Evolutionary conservation across 2,797 vertebrate genomes (phyloP).

Genomic region (Sebastes goodei): DNA sequence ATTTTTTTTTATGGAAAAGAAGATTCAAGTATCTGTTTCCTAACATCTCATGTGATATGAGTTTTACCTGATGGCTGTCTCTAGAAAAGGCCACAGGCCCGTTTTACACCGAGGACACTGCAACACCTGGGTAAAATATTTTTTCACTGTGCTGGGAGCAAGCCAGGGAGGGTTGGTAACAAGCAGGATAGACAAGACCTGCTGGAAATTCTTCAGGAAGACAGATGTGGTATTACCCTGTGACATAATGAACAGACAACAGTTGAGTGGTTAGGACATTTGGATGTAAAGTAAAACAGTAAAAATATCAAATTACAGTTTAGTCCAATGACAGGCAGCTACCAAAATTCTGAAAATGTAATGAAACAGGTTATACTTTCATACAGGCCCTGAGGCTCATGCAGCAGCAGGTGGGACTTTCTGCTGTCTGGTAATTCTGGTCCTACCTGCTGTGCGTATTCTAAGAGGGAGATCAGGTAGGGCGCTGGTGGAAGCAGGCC

Average conservation of each 20-base stretch:
- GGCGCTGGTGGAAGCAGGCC: slow-evolving; percentile 84
- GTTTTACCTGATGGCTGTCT: slow-evolving; percentile 80
- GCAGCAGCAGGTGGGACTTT: slow-evolving; percentile 6
- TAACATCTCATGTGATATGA: background rate
- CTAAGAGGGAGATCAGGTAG: slow-evolving; percentile 86
- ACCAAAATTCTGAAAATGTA: background rate
- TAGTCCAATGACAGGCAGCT: background rate
- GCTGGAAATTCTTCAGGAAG: slow-evolving; percentile 78
- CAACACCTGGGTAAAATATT: slow-evolving; percentile 87
- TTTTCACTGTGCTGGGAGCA: slow-evolving; percentile 71
- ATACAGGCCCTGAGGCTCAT: background rate
- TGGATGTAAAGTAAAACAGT: background rate
- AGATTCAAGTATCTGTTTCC: background rate
- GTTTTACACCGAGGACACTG: slow-evolving; percentile 85
- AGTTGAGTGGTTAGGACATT: background rate
- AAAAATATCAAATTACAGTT: background rate
- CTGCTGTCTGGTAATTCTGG: slow-evolving; percentile 26
- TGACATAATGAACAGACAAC: slow-evolving; percentile 1
- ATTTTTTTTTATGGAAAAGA: no score
- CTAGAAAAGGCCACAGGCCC: slow-evolving; percentile 78
- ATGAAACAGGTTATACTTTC: background rate
- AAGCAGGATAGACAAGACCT: slow-evolving; percentile 82
- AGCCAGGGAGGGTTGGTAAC: slow-evolving; percentile 88
- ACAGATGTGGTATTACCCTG: slow-evolving; percentile 78
- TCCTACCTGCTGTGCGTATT: slow-evolving; percentile 87